These are phyloP conservation scores for Gorsachius goisagi DNA, from an alignment of 2,113 vertebrate species.

Conservation along the genomic window DNA sequence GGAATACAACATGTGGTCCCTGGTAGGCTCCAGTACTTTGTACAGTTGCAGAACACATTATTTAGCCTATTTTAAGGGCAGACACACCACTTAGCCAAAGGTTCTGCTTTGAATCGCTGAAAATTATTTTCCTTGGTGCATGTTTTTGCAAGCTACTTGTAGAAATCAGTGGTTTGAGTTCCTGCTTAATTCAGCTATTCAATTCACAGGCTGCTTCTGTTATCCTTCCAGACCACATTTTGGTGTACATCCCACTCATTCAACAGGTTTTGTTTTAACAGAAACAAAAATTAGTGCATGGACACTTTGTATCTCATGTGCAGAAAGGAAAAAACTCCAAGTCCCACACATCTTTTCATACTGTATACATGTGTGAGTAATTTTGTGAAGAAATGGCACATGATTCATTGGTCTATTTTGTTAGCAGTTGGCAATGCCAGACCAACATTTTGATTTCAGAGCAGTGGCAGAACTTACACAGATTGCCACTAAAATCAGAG, in stretches of 20 bases:
- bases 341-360: not conserved
- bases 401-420: not conserved
- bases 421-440: not conserved
- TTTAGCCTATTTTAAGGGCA: not conserved
- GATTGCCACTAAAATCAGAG: not conserved
- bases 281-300: not conserved
- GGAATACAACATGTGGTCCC: not conserved
- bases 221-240: conserved; percentile 39
- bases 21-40: not conserved
- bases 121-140: conserved; percentile 28
- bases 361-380: not conserved
- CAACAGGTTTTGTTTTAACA: conserved; percentile 49
- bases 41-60: not conserved
- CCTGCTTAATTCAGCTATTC: conserved; percentile 35
- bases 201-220: not conserved
- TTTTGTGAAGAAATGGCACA: not conserved
- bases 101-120: not conserved
- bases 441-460: conserved; percentile 1
- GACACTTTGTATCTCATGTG: not conserved
- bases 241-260: conserved; percentile 13
- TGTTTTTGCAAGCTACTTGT: conserved; percentile 47
- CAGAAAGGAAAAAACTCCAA: not conserved
- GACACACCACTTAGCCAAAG: not conserved
- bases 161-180: conserved; percentile 6
- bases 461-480: not conserved